Conservation (phyloP, 1,140 invertebrate genomes). For the Chrysoperla carnea region DNA sequence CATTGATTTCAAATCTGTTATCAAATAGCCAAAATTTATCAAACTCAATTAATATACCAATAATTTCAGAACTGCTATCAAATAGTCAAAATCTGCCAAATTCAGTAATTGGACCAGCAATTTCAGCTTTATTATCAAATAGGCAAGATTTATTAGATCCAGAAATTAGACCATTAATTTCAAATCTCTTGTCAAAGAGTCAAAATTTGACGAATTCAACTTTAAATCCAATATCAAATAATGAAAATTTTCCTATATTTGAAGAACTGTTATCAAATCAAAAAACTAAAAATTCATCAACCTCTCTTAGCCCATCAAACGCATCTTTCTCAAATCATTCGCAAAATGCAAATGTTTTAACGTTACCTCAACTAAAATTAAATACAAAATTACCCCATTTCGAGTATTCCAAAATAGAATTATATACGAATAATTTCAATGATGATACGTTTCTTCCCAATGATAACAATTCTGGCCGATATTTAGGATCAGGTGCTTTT, state of each 20-base stretch:
- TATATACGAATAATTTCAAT: slow-evolving; percentile 19
- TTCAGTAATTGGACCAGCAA: neutral
- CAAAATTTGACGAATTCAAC: neutral
- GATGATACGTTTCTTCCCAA: slow-evolving; percentile 2
- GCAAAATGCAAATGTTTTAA: neutral
- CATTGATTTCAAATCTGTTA: too few species aligned
- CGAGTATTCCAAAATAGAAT: slow-evolving; percentile 22
- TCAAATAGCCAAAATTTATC: neutral
- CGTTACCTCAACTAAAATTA: slow-evolving; percentile 14
- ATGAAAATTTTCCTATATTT: slow-evolving; percentile 5
- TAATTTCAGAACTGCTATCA: neutral
- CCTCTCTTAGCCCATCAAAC: slow-evolving; percentile 3
- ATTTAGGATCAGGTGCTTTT: slow-evolving; percentile 49
- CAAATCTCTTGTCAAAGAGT: neutral
- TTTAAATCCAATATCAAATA: neutral
- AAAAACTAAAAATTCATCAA: neutral
- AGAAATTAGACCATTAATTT: neutral
- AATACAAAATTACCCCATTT: slow-evolving; percentile 22
- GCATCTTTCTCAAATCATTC: too few species aligned
- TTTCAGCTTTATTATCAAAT: neutral
- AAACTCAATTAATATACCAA: too few species aligned
- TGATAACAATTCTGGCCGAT: slow-evolving; percentile 14
- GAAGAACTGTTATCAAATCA: slow-evolving; percentile 1
- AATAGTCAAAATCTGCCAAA: too few species aligned
- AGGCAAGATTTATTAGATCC: neutral